Percentiles rank a stretch among this genome's conserved stretches.
These are phyloP conservation scores for Aphelinus atriplicis DNA, from an alignment of 1,140 invertebrate genomes.

Conservation along the genomic window DNA sequence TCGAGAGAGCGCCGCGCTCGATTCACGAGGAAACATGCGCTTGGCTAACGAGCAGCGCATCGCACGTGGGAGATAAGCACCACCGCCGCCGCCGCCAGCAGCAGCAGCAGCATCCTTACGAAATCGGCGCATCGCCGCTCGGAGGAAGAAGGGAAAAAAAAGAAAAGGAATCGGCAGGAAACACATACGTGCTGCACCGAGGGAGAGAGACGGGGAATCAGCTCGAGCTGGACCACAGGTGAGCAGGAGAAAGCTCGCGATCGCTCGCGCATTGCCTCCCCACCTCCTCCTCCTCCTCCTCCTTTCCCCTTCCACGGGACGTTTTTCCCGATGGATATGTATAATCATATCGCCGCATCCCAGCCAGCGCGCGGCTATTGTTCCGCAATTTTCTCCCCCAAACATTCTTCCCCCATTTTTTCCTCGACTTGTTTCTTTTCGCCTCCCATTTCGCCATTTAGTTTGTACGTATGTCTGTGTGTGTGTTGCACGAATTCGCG, in stretches of 20 bases:
- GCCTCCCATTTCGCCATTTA: too few species aligned
- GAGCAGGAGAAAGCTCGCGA: conserved; percentile 21
- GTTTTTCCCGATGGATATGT: too few species aligned
- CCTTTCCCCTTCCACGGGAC: too few species aligned
- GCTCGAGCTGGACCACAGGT: conserved; percentile 33
- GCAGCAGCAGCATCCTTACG: background rate
- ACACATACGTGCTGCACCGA: background rate
- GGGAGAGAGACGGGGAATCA: conserved; percentile 7
- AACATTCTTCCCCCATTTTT: too few species aligned
- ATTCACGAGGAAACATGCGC: conserved; percentile 12
- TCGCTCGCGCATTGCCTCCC: background rate
- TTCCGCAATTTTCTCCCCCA: too few species aligned
- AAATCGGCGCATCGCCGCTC: background rate
- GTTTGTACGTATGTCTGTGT: too few species aligned
- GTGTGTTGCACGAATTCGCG: too few species aligned
- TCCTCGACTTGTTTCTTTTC: background rate
- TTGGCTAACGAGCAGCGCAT: conserved; percentile 6
- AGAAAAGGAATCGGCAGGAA: too few species aligned
- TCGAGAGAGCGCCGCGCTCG: background rate
- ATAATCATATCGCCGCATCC: too few species aligned
- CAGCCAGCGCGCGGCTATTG: too few species aligned
- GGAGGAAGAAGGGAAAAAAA: conserved; percentile 9
- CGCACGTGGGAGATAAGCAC: conserved; percentile 28
- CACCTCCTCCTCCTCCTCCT: background rate
- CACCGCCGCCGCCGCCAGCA: too few species aligned